phyloP scores from a whole-genome alignment of 2,888 invertebrate species.

The Protophormia terraenovae region DNA sequence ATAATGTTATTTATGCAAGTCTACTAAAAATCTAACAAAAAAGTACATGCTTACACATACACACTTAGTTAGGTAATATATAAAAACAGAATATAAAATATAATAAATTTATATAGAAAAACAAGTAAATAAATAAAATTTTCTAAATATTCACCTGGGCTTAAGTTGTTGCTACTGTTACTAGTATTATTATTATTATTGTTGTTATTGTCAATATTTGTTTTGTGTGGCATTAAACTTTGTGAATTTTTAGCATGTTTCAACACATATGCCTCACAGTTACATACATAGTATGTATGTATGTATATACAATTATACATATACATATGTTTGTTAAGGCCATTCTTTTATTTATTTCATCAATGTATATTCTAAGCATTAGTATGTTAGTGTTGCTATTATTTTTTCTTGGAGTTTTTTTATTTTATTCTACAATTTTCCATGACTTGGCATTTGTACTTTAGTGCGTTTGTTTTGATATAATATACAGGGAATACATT shows the following conservation, averaged over 20 bases:
- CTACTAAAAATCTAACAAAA: background rate
- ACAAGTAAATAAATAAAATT: slow-evolving; percentile 31
- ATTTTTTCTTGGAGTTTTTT: background rate
- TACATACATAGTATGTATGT: too few species aligned
- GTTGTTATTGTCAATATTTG: slow-evolving; percentile 11
- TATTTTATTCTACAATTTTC: background rate
- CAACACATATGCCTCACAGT: background rate
- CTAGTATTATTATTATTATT: background rate
- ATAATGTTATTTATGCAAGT: slow-evolving; percentile 4
- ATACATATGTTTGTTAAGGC: background rate
- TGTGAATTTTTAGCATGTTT: background rate
- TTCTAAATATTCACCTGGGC: slow-evolving; percentile 52
- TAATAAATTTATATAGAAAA: slow-evolving; percentile 2
- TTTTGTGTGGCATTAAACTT: slow-evolving; percentile 15
- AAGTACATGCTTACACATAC: background rate
- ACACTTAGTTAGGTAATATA: background rate
- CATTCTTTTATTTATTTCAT: background rate
- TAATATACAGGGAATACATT: background rate
- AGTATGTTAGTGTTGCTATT: background rate
- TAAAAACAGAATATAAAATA: background rate
- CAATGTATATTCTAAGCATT: background rate
- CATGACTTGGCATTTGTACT: background rate
- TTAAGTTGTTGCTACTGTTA: background rate
- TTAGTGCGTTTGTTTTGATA: background rate
- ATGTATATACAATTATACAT: too few species aligned